These are phyloP conservation scores for Osmerus eperlanus DNA, from an alignment of 2,113 vertebrate species.

Conservation along the genomic window DNA sequence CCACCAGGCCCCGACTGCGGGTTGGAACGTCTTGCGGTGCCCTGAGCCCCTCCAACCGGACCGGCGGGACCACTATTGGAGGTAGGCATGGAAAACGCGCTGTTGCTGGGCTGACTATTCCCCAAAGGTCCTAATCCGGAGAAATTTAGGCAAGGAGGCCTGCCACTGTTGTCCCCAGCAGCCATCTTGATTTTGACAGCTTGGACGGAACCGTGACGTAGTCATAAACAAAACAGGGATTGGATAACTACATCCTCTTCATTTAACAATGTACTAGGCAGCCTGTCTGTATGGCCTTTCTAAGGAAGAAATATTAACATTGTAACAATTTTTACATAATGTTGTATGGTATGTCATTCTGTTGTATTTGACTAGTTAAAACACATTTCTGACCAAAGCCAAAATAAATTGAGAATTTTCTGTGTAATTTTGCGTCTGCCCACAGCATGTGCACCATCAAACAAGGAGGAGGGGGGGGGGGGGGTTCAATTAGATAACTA, in stretches of 20 bases:
- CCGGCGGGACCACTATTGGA: slow-evolving; percentile 66
- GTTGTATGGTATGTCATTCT: too few relatives aligned
- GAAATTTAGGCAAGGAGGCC: slow-evolving; percentile 75
- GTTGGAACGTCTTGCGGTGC: slow-evolving; percentile 65
- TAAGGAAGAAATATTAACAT: too few relatives aligned
- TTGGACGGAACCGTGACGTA: slow-evolving; percentile 38
- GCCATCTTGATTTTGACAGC: slow-evolving; percentile 78
- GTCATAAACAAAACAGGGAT: slow-evolving; percentile 64
- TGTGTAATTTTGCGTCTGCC: too few relatives aligned
- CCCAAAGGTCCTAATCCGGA: slow-evolving; percentile 70
- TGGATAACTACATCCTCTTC: not conserved
- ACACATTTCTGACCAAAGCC: too few relatives aligned
- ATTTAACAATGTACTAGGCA: not conserved
- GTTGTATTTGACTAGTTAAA: too few relatives aligned
- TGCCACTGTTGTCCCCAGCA: slow-evolving; percentile 82
- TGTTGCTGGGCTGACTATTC: slow-evolving; percentile 74
- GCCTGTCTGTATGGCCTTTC: too few relatives aligned
- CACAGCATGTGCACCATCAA: too few relatives aligned
- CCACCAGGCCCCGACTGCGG: slow-evolving; percentile 73
- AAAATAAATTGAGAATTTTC: too few relatives aligned
- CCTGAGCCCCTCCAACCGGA: slow-evolving; percentile 56
- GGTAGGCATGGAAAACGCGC: slow-evolving; percentile 70
- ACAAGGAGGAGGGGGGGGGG: too few relatives aligned
- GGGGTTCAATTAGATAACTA: too few relatives aligned
- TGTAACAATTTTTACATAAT: too few relatives aligned